A percentile compares a stretch with the other conserved stretches of the same genome.
These are phyloP conservation scores for Neostethus bicornis DNA, from an alignment of 2,797 vertebrate species.

Conservation along the genomic window DNA sequence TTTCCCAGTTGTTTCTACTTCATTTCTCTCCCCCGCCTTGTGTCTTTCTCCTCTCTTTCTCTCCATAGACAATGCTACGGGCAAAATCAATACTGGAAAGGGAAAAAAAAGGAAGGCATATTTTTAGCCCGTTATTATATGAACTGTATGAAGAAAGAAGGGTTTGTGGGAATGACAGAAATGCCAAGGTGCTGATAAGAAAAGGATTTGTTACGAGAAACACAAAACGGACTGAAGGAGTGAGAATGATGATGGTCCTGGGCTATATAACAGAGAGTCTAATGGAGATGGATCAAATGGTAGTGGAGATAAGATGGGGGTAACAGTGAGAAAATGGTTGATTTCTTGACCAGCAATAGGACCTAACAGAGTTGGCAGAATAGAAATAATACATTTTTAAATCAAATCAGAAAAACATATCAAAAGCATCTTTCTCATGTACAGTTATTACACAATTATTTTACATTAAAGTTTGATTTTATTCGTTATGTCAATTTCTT, in stretches of 20 bases:
- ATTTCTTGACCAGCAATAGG: slow-evolving; percentile 47
- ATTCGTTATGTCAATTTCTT: slow-evolving; percentile 4
- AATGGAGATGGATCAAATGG: slow-evolving; percentile 76
- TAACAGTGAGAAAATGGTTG: slow-evolving; percentile 74
- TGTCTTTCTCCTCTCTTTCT: slow-evolving; percentile 68
- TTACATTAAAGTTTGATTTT: not conserved
- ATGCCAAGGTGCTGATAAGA: slow-evolving; percentile 67
- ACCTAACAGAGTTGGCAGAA: slow-evolving; percentile 12
- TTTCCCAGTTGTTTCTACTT: slow-evolving; percentile 72
- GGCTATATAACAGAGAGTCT: slow-evolving; percentile 51
- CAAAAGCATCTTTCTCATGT: not conserved
- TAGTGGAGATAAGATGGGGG: slow-evolving; percentile 75
- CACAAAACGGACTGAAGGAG: slow-evolving; percentile 52
- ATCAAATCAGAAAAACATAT: slow-evolving; percentile 5
- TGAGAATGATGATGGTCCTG: slow-evolving; percentile 58
- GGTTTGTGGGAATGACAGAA: slow-evolving; percentile 79
- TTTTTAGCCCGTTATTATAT: slow-evolving; percentile 90
- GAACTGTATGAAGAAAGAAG: slow-evolving; percentile 83
- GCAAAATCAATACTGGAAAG: slow-evolving; percentile 86
- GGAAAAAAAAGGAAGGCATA: slow-evolving; percentile 84
- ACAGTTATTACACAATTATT: not conserved
- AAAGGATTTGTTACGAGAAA: slow-evolving; percentile 50
- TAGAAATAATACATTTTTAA: slow-evolving; percentile 6
- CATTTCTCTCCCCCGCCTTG: slow-evolving; percentile 68
- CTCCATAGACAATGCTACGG: slow-evolving; percentile 85